Conservation (phyloP, 2,797 vertebrate species). For the Picus viridis region DNA sequence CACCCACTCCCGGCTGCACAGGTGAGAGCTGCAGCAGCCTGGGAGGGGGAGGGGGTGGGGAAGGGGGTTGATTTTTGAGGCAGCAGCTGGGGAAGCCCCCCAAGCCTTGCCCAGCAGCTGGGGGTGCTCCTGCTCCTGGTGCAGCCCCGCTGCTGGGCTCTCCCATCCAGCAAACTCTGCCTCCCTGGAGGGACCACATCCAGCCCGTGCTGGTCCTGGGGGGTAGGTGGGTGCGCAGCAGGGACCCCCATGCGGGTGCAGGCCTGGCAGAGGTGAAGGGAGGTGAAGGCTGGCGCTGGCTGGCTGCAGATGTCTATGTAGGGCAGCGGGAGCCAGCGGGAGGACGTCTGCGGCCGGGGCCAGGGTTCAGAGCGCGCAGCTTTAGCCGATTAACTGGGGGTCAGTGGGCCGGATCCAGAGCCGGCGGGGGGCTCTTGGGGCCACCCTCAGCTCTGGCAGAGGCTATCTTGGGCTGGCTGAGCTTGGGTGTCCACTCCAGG, state of each 20-base stretch:
- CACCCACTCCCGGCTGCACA: fast-evolving
- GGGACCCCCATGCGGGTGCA: not conserved
- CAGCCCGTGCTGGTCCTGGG: fast-evolving
- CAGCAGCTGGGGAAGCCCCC: fast-evolving
- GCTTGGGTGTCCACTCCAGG: not conserved
- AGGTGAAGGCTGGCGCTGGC: not conserved
- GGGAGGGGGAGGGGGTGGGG: fast-evolving
- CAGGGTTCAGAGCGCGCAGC: conserved; percentile 26
- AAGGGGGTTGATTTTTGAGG: not conserved
- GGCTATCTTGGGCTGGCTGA: not conserved
- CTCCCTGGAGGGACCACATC: fast-evolving
- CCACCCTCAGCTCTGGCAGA: not conserved
- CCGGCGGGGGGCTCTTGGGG: not conserved
- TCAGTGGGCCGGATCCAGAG: conserved; percentile 54
- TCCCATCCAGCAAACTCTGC: fast-evolving
- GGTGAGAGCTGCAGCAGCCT: fast-evolving
- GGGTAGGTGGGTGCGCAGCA: fast-evolving
- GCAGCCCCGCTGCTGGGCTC: not conserved
- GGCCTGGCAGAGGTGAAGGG: not conserved
- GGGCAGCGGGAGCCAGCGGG: not conserved
- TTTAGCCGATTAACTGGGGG: conserved; percentile 66
- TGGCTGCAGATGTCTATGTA: conserved; percentile 36
- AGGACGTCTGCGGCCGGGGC: not conserved
- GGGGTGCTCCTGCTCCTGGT: not conserved
- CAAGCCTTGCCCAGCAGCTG: fast-evolving